These are phyloP conservation scores for Hanleya hanleyi DNA, from an alignment of 2,888 invertebrate species.

Conservation along the genomic window DNA sequence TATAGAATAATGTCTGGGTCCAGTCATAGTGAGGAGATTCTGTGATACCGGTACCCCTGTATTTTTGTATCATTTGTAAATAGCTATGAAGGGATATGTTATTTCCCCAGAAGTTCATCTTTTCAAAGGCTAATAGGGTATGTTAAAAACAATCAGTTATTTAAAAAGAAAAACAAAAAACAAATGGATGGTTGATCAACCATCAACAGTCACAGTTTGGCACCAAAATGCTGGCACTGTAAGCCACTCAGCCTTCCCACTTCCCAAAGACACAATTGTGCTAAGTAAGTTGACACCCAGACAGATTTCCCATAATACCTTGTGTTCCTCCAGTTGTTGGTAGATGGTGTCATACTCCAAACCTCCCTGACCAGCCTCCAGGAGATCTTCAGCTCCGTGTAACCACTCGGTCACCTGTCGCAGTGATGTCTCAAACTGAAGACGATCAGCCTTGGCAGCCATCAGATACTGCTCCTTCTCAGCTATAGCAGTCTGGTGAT, in stretches of 20 bases:
- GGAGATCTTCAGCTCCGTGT: slow-evolving; percentile 58
- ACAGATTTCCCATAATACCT: slow-evolving; percentile 74
- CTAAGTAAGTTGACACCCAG: background rate
- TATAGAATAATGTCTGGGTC: too few species aligned
- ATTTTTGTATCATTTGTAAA: too few species aligned
- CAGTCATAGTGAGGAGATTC: too few species aligned
- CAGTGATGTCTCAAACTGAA: slow-evolving; percentile 58
- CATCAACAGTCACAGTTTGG: too few species aligned
- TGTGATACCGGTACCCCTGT: too few species aligned
- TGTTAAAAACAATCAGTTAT: too few species aligned
- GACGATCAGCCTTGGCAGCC: slow-evolving; percentile 56
- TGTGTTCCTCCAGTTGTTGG: slow-evolving; percentile 89
- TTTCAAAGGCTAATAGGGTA: too few species aligned
- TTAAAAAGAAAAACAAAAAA: too few species aligned
- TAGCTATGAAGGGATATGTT: too few species aligned
- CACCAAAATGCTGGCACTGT: too few species aligned
- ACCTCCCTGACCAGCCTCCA: slow-evolving; percentile 83
- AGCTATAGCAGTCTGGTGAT: slow-evolving; percentile 59
- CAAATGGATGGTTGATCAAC: too few species aligned
- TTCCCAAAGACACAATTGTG: background rate
- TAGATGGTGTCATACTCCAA: slow-evolving; percentile 91
- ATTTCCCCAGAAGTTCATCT: too few species aligned
- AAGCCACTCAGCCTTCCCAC: background rate
- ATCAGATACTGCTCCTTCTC: slow-evolving; percentile 62
- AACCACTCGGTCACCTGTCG: slow-evolving; percentile 65